Conservation (phyloP, 2,113 vertebrate genomes). For the Turnix velox region DNA sequence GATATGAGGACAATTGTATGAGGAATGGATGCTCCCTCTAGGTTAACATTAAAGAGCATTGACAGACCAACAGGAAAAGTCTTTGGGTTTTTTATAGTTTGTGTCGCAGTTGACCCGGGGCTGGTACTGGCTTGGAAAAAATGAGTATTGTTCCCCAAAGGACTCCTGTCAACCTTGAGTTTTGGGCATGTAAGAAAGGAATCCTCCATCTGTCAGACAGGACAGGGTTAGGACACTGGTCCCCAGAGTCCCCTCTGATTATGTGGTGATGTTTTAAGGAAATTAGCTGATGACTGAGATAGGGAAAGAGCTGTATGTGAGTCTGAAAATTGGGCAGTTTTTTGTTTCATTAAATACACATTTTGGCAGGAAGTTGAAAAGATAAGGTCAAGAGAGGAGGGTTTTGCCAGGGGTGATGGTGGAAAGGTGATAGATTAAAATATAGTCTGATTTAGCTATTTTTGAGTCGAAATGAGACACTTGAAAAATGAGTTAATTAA, state of each 20-base stretch:
- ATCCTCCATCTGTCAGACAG: constrained; percentile 24
- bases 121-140: constrained; percentile 33
- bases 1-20: neutral
- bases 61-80: constrained; percentile 48
- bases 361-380: constrained; percentile 60
- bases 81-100: constrained; percentile 23
- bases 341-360: constrained; percentile 41
- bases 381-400: constrained; percentile 33
- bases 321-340: constrained; percentile 14
- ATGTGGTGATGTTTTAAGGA: constrained; percentile 57
- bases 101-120: constrained; percentile 8
- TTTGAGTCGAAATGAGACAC: constrained; percentile 9
- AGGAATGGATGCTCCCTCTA: neutral
- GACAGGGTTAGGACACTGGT: constrained; percentile 1
- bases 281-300: constrained; percentile 15
- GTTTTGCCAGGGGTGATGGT: neutral
- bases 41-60: constrained; percentile 36
- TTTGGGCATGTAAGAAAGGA: constrained; percentile 14
- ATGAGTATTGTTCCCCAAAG: constrained; percentile 26
- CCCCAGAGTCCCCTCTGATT: constrained; percentile 11
- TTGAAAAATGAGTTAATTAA: constrained; percentile 58
- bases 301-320: neutral
- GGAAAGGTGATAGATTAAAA: constrained; percentile 27
- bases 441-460: constrained; percentile 11
- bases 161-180: constrained; percentile 36